Conservation (phyloP, 1,140 invertebrate genomes). For the Drosophila rhopaloa region DNA sequence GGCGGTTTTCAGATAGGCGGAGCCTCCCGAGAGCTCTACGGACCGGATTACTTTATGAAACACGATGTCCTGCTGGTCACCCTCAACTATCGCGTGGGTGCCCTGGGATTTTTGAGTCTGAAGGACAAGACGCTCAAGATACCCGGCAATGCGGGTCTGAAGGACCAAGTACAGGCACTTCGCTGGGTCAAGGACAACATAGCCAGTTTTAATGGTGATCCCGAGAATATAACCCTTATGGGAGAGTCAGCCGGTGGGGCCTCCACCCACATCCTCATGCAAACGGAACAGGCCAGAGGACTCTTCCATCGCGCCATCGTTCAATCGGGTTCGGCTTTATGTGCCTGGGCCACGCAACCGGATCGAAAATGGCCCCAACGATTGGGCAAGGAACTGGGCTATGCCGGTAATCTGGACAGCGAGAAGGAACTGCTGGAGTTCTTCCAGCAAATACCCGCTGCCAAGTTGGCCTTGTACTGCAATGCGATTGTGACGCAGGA, state of each 20-base stretch:
- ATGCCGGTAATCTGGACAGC: constrained; percentile 58
- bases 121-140: constrained; percentile 69
- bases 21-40: constrained; percentile 84
- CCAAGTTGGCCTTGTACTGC: constrained; percentile 45
- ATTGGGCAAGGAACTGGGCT: constrained; percentile 63
- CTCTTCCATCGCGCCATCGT: constrained; percentile 87
- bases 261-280: constrained; percentile 67
- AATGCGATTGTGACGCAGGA: constrained; percentile 59
- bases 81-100: constrained; percentile 89
- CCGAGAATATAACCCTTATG: constrained; percentile 76
- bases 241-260: constrained; percentile 81
- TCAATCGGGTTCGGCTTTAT: constrained; percentile 86
- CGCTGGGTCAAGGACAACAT: constrained; percentile 84
- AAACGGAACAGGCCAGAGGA: constrained; percentile 81
- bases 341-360: constrained; percentile 69
- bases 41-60: constrained; percentile 87
- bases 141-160: constrained; percentile 81
- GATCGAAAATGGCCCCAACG: constrained; percentile 43
- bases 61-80: constrained; percentile 88
- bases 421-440: constrained; percentile 77
- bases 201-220: constrained; percentile 78
- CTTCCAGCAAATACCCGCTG: constrained; percentile 53
- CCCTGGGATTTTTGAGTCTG: constrained; percentile 85
- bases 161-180: constrained; percentile 84
- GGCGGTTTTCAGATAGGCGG: constrained; percentile 87